These are phyloP conservation scores for Acronicta aceris DNA, from an alignment of 2,888 invertebrate species.

Conservation along the genomic window DNA sequence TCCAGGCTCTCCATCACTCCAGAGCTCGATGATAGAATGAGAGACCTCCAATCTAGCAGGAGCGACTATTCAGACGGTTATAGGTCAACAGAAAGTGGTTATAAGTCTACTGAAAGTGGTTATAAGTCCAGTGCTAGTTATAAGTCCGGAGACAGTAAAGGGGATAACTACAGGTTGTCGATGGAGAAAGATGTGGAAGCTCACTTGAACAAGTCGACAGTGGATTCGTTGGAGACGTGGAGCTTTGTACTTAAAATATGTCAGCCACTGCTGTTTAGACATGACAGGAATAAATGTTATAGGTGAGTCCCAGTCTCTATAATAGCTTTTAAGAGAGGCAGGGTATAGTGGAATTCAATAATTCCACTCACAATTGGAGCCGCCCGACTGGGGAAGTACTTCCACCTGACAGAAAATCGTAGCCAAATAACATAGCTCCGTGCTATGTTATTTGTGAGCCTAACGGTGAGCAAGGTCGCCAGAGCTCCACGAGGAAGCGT, in stretches of 20 bases:
- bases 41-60: constrained; percentile 55
- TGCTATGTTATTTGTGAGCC: too few relatives aligned
- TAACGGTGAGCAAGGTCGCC: too few relatives aligned
- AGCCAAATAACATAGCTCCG: too few relatives aligned
- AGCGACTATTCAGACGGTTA: constrained; percentile 57
- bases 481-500: too few relatives aligned
- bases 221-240: constrained; percentile 83
- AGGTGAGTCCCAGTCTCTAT: constrained; percentile 67
- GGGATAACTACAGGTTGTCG: constrained; percentile 65
- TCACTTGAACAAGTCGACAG: constrained; percentile 73
- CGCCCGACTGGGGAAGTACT: too few relatives aligned
- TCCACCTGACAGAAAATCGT: too few relatives aligned
- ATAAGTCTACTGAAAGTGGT: constrained; percentile 60
- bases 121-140: constrained; percentile 50
- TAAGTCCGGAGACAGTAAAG: constrained; percentile 45
- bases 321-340: too few relatives aligned
- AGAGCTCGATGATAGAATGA: constrained; percentile 74
- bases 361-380: too few relatives aligned
- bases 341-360: too few relatives aligned
- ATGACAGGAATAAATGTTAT: constrained; percentile 83
- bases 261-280: constrained; percentile 82
- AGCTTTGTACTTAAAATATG: constrained; percentile 84
- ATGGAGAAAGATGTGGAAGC: constrained; percentile 71
- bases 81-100: constrained; percentile 58
- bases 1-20: constrained; percentile 74